phyloP scores from a whole-genome alignment of 2,113 vertebrate genomes.

The Notothenia rossii region DNA sequence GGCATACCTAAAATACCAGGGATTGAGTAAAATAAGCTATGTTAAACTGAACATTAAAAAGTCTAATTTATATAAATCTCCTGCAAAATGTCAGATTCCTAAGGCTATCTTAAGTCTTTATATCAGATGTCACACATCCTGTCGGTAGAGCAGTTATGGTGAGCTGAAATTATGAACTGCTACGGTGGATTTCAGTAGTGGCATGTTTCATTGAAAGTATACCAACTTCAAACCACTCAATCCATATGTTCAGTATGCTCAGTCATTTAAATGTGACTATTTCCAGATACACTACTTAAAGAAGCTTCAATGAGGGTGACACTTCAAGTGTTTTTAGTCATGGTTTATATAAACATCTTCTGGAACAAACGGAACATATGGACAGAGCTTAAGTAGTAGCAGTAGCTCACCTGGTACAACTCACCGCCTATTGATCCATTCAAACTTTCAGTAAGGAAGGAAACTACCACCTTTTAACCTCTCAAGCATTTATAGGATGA shows the following conservation, averaged over 20 bases:
- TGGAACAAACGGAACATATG: background rate
- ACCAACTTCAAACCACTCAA: background rate
- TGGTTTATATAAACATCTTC: background rate
- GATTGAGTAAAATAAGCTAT: slow-evolving; percentile 71
- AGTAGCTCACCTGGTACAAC: background rate
- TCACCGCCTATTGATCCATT: background rate
- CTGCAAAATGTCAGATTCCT: slow-evolving; percentile 14
- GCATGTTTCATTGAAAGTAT: background rate
- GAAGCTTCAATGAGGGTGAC: background rate
- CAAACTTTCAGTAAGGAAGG: slow-evolving; percentile 14
- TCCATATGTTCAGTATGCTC: background rate
- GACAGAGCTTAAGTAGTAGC: background rate
- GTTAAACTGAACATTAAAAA: slow-evolving; percentile 14
- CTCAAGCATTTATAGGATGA: background rate
- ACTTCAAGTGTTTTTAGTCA: background rate
- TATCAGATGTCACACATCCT: background rate
- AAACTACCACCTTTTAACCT: background rate
- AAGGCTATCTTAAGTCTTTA: background rate
- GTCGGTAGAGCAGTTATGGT: background rate
- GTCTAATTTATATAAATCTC: slow-evolving; percentile 32
- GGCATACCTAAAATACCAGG: slow-evolving; percentile 33
- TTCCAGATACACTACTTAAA: background rate
- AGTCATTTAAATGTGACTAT: slow-evolving; percentile 4
- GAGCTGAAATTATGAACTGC: background rate
- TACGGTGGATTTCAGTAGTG: background rate